A percentile compares a stretch with the other conserved stretches of the same genome.
These are phyloP conservation scores for Eospalax fontanierii DNA, from an alignment of 2,797 vertebrate species.

Conservation along the genomic window DNA sequence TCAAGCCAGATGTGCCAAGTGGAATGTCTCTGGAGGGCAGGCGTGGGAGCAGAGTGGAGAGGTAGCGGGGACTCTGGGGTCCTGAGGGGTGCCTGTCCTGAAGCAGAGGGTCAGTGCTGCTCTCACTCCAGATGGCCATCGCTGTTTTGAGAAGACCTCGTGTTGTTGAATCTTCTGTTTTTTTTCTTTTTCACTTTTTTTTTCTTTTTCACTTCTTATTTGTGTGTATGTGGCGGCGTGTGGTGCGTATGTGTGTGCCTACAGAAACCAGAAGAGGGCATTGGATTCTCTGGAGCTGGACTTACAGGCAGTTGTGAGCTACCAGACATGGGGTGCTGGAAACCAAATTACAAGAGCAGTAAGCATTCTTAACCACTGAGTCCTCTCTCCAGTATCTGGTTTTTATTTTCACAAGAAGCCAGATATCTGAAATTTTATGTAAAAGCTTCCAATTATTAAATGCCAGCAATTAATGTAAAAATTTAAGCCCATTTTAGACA, in stretches of 20 bases:
- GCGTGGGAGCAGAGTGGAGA: not conserved
- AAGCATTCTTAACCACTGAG: too few relatives aligned
- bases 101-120: not conserved
- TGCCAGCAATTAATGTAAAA: not conserved
- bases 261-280: too few relatives aligned
- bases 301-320: too few relatives aligned
- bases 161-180: not conserved
- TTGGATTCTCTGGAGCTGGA: too few relatives aligned
- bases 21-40: not conserved
- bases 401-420: not conserved
- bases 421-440: not conserved
- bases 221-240: too few relatives aligned
- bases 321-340: too few relatives aligned
- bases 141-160: not conserved
- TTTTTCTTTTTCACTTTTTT: too few relatives aligned
- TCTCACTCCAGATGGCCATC: not conserved
- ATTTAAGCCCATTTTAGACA: too few relatives aligned
- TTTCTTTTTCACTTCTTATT: too few relatives aligned
- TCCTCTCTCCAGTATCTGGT: too few relatives aligned
- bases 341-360: too few relatives aligned
- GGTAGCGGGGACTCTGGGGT: not conserved
- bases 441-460: conserved; percentile 16
- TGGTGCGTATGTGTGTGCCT: too few relatives aligned
- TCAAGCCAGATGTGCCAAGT: not conserved
- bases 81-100: not conserved